Percentiles rank a stretch among this genome's conserved stretches.
phyloP scores from a whole-genome alignment of 2,113 vertebrate genomes.

The Candoia aspera region DNA sequence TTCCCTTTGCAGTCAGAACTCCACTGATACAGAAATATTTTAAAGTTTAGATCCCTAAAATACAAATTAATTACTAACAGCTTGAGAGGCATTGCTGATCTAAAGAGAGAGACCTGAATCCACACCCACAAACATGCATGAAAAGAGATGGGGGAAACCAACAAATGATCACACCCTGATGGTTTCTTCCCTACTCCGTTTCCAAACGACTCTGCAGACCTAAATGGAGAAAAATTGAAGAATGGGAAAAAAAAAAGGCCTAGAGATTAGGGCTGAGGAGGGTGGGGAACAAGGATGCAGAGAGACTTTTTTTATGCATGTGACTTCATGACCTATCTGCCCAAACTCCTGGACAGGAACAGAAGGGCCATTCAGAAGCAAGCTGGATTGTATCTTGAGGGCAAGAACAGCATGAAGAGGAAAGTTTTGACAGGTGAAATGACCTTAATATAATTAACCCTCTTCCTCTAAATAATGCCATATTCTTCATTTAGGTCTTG shows the following conservation, averaged over 20 bases:
- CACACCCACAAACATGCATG: background rate
- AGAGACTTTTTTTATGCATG: constrained; percentile 45
- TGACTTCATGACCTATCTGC: constrained; percentile 48
- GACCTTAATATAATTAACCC: constrained; percentile 68
- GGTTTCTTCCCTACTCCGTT: background rate
- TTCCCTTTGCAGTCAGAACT: background rate
- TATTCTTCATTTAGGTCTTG: constrained; percentile 32
- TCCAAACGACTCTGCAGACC: background rate
- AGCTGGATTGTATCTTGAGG: constrained; percentile 67
- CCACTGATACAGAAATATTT: background rate
- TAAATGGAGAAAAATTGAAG: background rate
- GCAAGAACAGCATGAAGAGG: constrained; percentile 64
- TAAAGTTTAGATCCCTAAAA: background rate
- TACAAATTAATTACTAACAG: background rate
- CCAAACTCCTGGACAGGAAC: constrained; percentile 63
- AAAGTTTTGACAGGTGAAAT: constrained; percentile 74
- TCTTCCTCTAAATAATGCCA: constrained; percentile 60
- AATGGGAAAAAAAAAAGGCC: constrained; percentile 29
- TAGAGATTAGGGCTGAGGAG: constrained; percentile 24
- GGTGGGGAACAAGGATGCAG: constrained; percentile 25
- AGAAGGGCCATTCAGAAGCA: constrained; percentile 68
- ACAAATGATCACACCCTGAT: background rate
- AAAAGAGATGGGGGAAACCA: background rate
- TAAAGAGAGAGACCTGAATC: background rate
- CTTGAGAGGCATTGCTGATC: background rate